Conservation (phyloP, 2,888 invertebrate genomes). For the Selenia dentaria region DNA sequence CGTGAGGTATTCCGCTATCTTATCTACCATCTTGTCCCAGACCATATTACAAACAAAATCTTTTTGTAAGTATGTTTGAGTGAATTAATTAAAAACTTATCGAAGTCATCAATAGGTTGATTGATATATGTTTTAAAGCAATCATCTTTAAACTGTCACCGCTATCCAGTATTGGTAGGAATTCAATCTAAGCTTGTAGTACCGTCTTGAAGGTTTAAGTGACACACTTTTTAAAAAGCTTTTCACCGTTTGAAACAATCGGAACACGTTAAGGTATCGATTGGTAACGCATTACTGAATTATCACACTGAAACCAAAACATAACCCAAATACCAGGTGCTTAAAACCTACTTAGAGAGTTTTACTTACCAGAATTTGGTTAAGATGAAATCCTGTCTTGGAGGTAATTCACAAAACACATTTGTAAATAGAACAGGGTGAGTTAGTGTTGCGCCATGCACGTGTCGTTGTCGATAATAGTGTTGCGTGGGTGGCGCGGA, state of each 20-base stretch:
- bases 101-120: no score
- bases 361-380: slow-evolving; percentile 42
- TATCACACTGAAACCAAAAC: slow-evolving; percentile 60
- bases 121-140: no score
- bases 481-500: slow-evolving; percentile 39
- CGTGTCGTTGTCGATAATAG: slow-evolving; percentile 58
- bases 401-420: slow-evolving; percentile 69
- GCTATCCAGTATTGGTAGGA: not conserved
- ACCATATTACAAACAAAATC: slow-evolving; percentile 16
- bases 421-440: slow-evolving; percentile 60
- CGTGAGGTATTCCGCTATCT: slow-evolving; percentile 40
- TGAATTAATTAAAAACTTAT: no score
- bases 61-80: not conserved
- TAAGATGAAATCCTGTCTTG: slow-evolving; percentile 45
- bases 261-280: slow-evolving; percentile 56
- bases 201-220: slow-evolving; percentile 37
- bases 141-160: no score
- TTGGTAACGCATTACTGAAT: slow-evolving; percentile 56
- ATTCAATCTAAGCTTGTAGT: slow-evolving; percentile 1
- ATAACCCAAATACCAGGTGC: slow-evolving; percentile 52
- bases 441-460: slow-evolving; percentile 76
- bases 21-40: slow-evolving; percentile 42
- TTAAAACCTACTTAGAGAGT: slow-evolving; percentile 20
- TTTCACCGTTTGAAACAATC: slow-evolving; percentile 56
- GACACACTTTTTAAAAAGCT: slow-evolving; percentile 60